Evolutionary conservation across 2,797 vertebrate species (phyloP).

Genomic region (Limosa lapponica): DNA sequence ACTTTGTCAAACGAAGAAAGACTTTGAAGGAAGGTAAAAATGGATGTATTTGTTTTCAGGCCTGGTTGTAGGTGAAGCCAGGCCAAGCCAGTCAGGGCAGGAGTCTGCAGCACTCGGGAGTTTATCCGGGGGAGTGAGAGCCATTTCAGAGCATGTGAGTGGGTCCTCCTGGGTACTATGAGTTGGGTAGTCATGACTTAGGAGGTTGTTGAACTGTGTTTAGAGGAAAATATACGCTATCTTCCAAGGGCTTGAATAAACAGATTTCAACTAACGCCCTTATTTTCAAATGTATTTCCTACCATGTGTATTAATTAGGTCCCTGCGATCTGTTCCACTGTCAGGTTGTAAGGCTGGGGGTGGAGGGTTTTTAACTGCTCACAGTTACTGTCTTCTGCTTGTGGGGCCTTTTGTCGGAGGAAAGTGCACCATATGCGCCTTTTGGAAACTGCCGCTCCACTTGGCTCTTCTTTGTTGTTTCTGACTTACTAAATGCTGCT

Average conservation of each 20-base stretch:
- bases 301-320: not conserved
- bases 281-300: not conserved
- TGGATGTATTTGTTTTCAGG: not conserved
- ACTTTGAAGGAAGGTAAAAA: not conserved
- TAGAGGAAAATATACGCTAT: not conserved
- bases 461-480: not conserved
- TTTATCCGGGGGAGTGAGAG: not conserved
- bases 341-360: not conserved
- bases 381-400: not conserved
- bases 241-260: not conserved
- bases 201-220: not conserved
- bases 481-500: not conserved
- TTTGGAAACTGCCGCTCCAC: not conserved
- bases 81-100: not conserved
- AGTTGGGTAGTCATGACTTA: not conserved
- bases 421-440: rapidly evolving
- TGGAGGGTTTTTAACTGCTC: not conserved
- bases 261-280: not conserved
- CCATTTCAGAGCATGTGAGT: rapidly evolving
- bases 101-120: not conserved
- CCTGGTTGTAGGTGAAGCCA: not conserved
- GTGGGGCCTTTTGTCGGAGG: not conserved
- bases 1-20: not conserved
- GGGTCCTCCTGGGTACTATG: not conserved
- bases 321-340: not conserved